phyloP scores from a whole-genome alignment of 2,113 vertebrate species.

The Gymnocephalus cernua region DNA sequence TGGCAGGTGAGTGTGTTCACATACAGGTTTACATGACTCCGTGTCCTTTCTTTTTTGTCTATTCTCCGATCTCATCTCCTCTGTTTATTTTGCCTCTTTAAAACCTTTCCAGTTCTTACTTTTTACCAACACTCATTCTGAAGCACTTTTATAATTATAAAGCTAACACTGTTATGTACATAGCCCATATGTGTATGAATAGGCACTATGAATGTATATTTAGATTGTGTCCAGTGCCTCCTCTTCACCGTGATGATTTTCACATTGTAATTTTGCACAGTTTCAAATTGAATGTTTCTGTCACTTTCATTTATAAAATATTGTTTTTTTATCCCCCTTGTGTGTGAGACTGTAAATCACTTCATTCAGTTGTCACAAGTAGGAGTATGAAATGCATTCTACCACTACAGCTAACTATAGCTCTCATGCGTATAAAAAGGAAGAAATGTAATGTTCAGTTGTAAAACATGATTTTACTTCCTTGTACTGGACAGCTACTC shows the following conservation, averaged over 20 bases:
- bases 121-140: slow-evolving; percentile 9
- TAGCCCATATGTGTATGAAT: slow-evolving; percentile 26
- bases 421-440: not conserved
- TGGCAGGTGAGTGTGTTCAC: not conserved
- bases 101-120: not conserved
- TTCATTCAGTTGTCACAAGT: not conserved
- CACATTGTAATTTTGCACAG: slow-evolving; percentile 44
- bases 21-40: not conserved
- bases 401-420: not conserved
- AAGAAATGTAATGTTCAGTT: not conserved
- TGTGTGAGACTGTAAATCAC: not conserved
- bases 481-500: not conserved
- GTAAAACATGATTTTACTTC: slow-evolving; percentile 25
- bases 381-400: not conserved
- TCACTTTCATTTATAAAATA: slow-evolving; percentile 17
- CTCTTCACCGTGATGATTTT: slow-evolving; percentile 11
- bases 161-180: slow-evolving; percentile 19
- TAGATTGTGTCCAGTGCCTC: slow-evolving; percentile 60
- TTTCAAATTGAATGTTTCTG: slow-evolving; percentile 1
- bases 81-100: not conserved
- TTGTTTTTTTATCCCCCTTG: not conserved
- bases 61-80: not conserved
- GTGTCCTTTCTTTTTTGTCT: not conserved
- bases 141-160: slow-evolving; percentile 55
- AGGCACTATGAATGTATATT: slow-evolving; percentile 60